phyloP scores from a whole-genome alignment of 2,113 vertebrate species.

The Oreochromis aureus region DNA sequence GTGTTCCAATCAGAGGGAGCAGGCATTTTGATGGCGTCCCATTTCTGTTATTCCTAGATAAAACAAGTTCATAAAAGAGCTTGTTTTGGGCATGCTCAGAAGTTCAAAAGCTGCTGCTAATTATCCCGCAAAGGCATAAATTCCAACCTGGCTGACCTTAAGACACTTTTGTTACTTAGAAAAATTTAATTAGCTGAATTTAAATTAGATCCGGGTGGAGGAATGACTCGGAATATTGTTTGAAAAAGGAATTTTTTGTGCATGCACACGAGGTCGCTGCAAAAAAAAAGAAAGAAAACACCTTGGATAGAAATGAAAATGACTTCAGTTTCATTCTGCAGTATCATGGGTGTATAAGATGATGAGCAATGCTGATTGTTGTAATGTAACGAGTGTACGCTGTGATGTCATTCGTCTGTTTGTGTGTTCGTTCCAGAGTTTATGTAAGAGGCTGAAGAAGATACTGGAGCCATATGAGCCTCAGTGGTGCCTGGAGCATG shows the following conservation, averaged over 20 bases:
- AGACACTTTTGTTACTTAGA: neutral
- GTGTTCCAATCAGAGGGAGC: neutral
- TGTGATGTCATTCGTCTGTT: neutral
- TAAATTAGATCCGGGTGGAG: neutral
- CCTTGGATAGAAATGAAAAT: neutral
- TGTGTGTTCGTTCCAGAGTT: constrained; percentile 74
- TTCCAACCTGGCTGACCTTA: neutral
- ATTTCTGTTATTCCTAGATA: neutral
- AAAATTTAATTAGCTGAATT: constrained; percentile 20
- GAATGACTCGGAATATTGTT: neutral
- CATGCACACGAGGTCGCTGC: neutral
- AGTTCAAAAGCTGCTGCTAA: constrained; percentile 7
- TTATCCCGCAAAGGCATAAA: neutral
- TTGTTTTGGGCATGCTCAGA: neutral
- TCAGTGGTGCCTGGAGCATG: constrained; percentile 87
- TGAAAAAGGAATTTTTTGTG: neutral
- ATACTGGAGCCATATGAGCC: constrained; percentile 87
- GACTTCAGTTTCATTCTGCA: neutral
- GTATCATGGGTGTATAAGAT: neutral
- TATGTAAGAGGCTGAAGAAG: constrained; percentile 82
- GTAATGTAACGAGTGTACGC: neutral
- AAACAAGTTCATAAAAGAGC: neutral
- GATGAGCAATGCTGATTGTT: neutral
- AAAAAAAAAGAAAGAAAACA: neutral
- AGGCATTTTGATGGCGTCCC: neutral